Base-by-base conservation (phyloP, 2,113 vertebrate genomes). In the Blennius ocellaris region DNA sequence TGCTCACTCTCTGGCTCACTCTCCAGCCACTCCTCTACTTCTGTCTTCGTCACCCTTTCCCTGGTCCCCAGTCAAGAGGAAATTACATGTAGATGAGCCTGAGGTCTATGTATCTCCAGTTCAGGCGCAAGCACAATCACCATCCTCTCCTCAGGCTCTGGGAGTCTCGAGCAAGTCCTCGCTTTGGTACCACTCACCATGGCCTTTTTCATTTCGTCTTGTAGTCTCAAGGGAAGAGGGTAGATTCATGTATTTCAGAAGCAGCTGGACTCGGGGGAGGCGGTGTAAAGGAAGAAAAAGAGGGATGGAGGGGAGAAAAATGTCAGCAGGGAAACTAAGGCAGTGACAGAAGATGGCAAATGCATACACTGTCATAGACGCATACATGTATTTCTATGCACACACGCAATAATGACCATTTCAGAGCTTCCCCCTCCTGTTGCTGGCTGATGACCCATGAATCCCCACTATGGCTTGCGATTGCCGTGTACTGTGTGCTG, bases 71-170 rank as follows among this genome's bases (percentile, higher is more conserved):
- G 61, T 70, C 67, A 70, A 51, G 64, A 84, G 69, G 69, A 82
- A 90, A 90, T 83, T 72, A 80, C 69, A 89, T 87, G 80, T 66
- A 77, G 78, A 88, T 82, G 78, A 84, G 82, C 55, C 73, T 9
- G 7, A 71, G 58, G 76, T 68, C 66, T 75, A 51, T 51, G 49
- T 59, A 45, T 73, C 69, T 73, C 21, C 21, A 30, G 21, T 62
- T 65, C 66, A 59, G 38, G 3, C 12, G 11, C 48, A 5, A 21
- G 58, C 47, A 12, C 48, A 56, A 30, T 51, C 43, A 40, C 48
- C 21, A 30, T 30, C 72, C 48, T 77, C 70, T 79, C 43, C 50
- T 65, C 58, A 55, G 69, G 75, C 49, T 11, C 48, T 30, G 49
- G 61, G 12, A 76, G 67, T 69, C 56, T 66, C 1, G 15, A 72